Percentiles rank a stretch among this genome's conserved stretches.
Conservation (phyloP, 2,113 vertebrate species). For the Psammodynastes pulverulentus region DNA sequence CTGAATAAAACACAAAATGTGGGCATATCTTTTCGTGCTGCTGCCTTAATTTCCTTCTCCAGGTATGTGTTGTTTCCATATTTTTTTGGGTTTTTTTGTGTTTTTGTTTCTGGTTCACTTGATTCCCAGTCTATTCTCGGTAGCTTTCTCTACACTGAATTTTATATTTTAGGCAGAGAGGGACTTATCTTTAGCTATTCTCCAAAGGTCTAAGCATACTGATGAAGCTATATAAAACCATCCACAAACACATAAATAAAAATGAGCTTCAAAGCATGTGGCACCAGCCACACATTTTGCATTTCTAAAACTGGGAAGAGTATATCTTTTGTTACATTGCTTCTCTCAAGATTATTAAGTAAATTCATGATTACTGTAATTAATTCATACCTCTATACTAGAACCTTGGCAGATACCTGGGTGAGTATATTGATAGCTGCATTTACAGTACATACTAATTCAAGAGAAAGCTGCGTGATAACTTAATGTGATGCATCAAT, state of each 20-base stretch:
- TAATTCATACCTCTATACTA: background rate
- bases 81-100: too few relatives aligned
- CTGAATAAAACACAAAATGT: background rate
- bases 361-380: background rate
- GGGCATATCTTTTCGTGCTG: background rate
- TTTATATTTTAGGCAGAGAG: background rate
- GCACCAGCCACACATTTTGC: background rate
- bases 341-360: background rate
- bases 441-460: background rate
- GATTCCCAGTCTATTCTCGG: background rate
- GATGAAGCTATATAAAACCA: background rate
- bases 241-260: background rate
- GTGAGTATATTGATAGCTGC: background rate
- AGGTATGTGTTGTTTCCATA: background rate
- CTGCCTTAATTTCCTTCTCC: background rate
- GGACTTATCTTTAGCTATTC: background rate
- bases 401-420: background rate
- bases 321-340: background rate
- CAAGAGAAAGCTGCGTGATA: background rate
- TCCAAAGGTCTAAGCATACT: background rate
- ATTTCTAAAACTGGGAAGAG: background rate
- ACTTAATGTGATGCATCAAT: background rate
- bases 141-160: background rate
- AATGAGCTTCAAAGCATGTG: background rate
- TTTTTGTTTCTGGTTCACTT: background rate